Evolutionary conservation across 2,888 invertebrate species (phyloP).

Genomic region (Drosophila birchii): DNA sequence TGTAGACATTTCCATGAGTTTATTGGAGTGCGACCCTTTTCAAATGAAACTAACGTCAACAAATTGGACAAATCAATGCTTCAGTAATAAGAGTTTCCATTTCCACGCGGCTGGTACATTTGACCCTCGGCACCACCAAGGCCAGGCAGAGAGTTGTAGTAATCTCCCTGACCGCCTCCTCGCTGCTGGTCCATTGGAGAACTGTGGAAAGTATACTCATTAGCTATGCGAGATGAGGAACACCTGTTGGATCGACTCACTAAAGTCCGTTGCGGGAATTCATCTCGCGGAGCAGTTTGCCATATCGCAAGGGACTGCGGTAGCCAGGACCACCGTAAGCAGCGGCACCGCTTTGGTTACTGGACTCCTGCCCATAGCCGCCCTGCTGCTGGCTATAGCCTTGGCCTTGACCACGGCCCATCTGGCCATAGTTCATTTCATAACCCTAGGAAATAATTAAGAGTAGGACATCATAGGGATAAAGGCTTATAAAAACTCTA

Average conservation of each 20-base stretch:
- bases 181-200: conserved; percentile 58
- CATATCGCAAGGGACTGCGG: conserved; percentile 64
- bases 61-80: neutral
- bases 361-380: conserved; percentile 52
- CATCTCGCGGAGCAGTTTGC: conserved; percentile 63
- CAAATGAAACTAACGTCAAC: neutral
- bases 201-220: conserved; percentile 18
- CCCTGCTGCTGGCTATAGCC: conserved; percentile 46
- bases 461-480: too few species aligned
- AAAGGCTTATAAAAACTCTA: fast-evolving
- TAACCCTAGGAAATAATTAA: conserved; percentile 14
- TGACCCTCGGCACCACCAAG: conserved; percentile 50
- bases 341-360: conserved; percentile 54
- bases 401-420: conserved; percentile 25
- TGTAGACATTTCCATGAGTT: conserved; percentile 4
- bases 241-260: conserved; percentile 32
- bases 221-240: neutral
- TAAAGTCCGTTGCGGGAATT: conserved; percentile 70
- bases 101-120: conserved; percentile 17
- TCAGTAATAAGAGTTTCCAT: conserved; percentile 28
- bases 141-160: conserved; percentile 63
- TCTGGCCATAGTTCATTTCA: conserved; percentile 24
- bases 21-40: neutral
- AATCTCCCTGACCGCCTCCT: conserved; percentile 61
- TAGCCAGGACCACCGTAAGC: conserved; percentile 65